Conservation (phyloP, 2,113 vertebrate genomes). For the Dascyllus trimaculatus region DNA sequence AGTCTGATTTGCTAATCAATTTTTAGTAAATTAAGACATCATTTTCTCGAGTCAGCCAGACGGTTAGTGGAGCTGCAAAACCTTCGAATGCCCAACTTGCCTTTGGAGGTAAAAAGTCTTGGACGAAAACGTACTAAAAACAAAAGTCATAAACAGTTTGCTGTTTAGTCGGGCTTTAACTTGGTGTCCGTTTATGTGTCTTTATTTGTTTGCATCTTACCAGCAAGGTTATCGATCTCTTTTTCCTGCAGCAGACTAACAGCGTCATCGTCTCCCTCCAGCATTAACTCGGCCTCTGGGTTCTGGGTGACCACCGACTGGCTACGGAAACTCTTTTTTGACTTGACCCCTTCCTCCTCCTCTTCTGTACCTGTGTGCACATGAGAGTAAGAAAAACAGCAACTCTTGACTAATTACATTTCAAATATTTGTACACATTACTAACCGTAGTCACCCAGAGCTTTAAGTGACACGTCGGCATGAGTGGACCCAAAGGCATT, state of each 20-base stretch:
- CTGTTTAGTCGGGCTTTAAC: not conserved
- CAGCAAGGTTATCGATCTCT: constrained; percentile 98
- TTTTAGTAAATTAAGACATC: constrained; percentile 48
- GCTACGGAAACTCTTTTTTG: constrained; percentile 95
- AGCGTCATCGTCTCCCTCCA: constrained; percentile 97
- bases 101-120: constrained; percentile 93
- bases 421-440: constrained; percentile 26
- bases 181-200: not conserved
- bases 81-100: constrained; percentile 87
- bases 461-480: constrained; percentile 90
- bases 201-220: constrained; percentile 76
- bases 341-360: constrained; percentile 88
- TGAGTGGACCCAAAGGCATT: constrained; percentile 99
- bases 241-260: constrained; percentile 98
- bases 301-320: constrained; percentile 95
- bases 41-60: constrained; percentile 24
- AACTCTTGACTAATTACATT: not conserved
- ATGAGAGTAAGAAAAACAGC: not conserved
- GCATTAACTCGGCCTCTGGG: constrained; percentile 95
- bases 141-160: constrained; percentile 75
- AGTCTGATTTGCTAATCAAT: constrained; percentile 21
- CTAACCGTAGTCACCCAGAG: constrained; percentile 95
- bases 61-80: constrained; percentile 74
- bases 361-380: constrained; percentile 91
- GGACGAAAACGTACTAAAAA: constrained; percentile 92